phyloP scores from a whole-genome alignment of 2,888 invertebrate genomes.

The Habroteleia sp. region DNA sequence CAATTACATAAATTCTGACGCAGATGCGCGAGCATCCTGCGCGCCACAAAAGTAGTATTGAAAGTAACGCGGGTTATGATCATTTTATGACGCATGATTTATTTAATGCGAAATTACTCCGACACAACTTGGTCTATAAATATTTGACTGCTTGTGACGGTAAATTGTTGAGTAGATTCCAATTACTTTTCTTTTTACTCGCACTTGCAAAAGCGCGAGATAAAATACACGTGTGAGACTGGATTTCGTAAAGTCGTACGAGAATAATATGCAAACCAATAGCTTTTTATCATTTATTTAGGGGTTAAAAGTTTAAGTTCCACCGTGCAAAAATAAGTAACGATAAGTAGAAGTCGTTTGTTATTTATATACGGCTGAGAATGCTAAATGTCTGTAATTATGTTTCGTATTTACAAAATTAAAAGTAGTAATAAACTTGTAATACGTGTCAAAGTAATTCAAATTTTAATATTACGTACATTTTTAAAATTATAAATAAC shows the following conservation, averaged over 20 bases:
- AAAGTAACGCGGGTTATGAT: slow-evolving; percentile 23
- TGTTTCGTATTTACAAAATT: too few species aligned
- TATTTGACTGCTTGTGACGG: slow-evolving; percentile 33
- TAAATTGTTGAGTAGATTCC: slow-evolving; percentile 35
- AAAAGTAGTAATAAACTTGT: too few species aligned
- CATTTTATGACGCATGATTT: slow-evolving; percentile 37
- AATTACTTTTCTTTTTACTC: slow-evolving; percentile 19
- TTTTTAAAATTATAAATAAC: too few species aligned
- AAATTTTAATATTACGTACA: too few species aligned
- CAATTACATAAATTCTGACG: slow-evolving; percentile 44
- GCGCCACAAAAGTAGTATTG: slow-evolving; percentile 1
- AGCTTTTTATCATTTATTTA: slow-evolving; percentile 7
- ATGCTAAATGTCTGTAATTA: too few species aligned
- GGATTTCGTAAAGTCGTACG: slow-evolving; percentile 20
- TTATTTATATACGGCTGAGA: too few species aligned
- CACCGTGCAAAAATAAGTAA: too few species aligned
- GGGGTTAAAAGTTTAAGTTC: slow-evolving; percentile 2
- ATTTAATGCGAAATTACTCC: slow-evolving; percentile 33
- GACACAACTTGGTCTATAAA: slow-evolving; percentile 33
- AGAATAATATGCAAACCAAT: slow-evolving; percentile 9
- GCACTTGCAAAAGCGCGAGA: too few species aligned
- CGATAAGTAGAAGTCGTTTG: too few species aligned
- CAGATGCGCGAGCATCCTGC: slow-evolving; percentile 1
- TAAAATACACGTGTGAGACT: slow-evolving; percentile 25
- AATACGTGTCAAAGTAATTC: too few species aligned